A percentile compares a stretch with the other conserved stretches of the same genome.
phyloP scores from a whole-genome alignment of 2,797 vertebrate genomes.

The Sphenopsis melanotis region DNA sequence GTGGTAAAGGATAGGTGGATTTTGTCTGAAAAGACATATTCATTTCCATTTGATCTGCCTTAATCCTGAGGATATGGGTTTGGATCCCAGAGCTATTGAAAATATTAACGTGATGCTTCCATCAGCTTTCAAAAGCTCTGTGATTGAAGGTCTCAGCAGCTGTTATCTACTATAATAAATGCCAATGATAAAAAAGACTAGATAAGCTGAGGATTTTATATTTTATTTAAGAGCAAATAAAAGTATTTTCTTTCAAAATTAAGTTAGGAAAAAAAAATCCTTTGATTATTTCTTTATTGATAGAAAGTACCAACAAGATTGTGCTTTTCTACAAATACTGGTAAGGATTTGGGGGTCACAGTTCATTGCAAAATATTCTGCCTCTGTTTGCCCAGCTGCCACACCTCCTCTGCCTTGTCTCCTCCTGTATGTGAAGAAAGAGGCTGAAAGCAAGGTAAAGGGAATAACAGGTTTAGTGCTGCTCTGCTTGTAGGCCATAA shows the following conservation, averaged over 20 bases:
- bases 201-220: not conserved
- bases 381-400: slow-evolving; percentile 43
- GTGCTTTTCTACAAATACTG: slow-evolving; percentile 6
- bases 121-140: slow-evolving; percentile 12
- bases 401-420: not conserved
- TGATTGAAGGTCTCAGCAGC: slow-evolving; percentile 36
- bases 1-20: not conserved
- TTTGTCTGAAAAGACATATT: not conserved
- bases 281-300: not conserved
- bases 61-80: slow-evolving; percentile 46
- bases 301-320: not conserved
- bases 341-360: not conserved
- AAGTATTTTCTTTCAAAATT: not conserved
- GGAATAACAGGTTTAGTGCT: not conserved
- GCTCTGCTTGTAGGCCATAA: not conserved
- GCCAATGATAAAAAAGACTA: not conserved
- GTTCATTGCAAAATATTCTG: not conserved
- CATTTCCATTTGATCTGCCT: slow-evolving; percentile 50
- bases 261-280: not conserved
- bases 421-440: not conserved
- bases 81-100: slow-evolving; percentile 34
- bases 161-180: slow-evolving; percentile 42
- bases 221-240: not conserved
- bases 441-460: not conserved
- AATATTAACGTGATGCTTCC: slow-evolving; percentile 8